Conservation (phyloP, 2,888 invertebrate genomes). For the Osmoderma eremita region DNA sequence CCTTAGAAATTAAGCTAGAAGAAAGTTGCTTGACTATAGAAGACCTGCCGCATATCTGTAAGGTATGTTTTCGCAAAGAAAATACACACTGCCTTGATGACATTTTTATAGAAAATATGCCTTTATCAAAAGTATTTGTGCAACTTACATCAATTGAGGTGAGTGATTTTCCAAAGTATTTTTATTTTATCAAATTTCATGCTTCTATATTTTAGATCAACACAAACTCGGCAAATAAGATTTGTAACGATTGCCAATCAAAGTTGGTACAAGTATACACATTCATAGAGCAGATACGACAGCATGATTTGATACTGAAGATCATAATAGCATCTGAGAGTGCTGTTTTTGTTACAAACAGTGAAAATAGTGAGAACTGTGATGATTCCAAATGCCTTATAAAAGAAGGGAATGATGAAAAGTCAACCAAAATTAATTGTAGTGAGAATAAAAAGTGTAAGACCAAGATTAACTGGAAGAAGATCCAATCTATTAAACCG, state of each 20-base stretch:
- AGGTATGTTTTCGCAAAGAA: slow-evolving; percentile 19
- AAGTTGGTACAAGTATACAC: slow-evolving; percentile 13
- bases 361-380: too few species aligned
- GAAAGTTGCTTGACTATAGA: slow-evolving; percentile 9
- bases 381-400: neutral
- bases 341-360: neutral
- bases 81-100: slow-evolving; percentile 1
- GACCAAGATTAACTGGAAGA: neutral
- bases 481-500: neutral
- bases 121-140: slow-evolving; percentile 3
- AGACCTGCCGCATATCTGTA: slow-evolving; percentile 26
- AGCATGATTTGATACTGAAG: slow-evolving; percentile 10
- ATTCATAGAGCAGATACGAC: slow-evolving; percentile 16
- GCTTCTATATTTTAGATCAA: neutral
- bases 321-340: neutral
- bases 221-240: neutral
- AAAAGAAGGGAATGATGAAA: neutral
- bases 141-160: slow-evolving; percentile 9
- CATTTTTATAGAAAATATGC: neutral
- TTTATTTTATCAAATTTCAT: neutral
- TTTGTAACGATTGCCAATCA: slow-evolving; percentile 11
- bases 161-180: neutral
- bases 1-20: slow-evolving; percentile 14
- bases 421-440: too few species aligned
- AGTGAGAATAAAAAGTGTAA: neutral